Evolutionary conservation across 2,113 vertebrate species (phyloP).

Genomic region (Gymnocephalus cernua): DNA sequence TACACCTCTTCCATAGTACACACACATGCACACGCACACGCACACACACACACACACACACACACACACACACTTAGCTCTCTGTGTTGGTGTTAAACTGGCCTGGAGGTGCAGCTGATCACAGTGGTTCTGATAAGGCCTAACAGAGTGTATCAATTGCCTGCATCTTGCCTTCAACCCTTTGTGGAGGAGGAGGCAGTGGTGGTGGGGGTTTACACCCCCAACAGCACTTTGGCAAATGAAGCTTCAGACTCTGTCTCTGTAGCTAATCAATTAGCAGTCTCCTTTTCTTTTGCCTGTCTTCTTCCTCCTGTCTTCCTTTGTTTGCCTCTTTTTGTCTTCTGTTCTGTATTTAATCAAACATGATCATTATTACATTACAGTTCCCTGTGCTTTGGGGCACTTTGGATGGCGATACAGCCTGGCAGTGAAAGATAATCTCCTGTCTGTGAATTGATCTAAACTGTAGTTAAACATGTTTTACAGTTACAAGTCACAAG

Average conservation of each 20-base stretch:
- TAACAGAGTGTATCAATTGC: constrained; percentile 93
- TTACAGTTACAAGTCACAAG: constrained; percentile 9
- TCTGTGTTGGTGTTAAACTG: constrained; percentile 91
- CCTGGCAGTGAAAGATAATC: constrained; percentile 44
- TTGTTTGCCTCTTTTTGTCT: constrained; percentile 43
- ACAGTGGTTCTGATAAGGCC: constrained; percentile 88
- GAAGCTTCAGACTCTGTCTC: constrained; percentile 80
- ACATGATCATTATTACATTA: constrained; percentile 32
- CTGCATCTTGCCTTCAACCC: constrained; percentile 91
- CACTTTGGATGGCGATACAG: constrained; percentile 33
- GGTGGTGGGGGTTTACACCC: constrained; percentile 82
- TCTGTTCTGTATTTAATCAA: constrained; percentile 44
- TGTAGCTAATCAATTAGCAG: constrained; percentile 90
- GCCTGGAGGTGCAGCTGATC: constrained; percentile 90
- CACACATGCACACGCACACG: constrained; percentile 61
- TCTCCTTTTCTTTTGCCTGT: constrained; percentile 76
- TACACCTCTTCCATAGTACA: constrained; percentile 33
- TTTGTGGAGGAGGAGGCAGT: constrained; percentile 85
- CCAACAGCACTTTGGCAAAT: constrained; percentile 87
- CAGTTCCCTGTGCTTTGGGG: constrained; percentile 23
- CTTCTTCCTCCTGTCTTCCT: constrained; percentile 18
- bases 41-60: constrained; percentile 70
- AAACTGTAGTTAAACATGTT: constrained; percentile 13
- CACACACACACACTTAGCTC: constrained; percentile 78
- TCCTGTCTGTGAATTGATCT: constrained; percentile 31